These are phyloP conservation scores for Adela reaumurella DNA, from an alignment of 2,888 invertebrate species.

Conservation along the genomic window DNA sequence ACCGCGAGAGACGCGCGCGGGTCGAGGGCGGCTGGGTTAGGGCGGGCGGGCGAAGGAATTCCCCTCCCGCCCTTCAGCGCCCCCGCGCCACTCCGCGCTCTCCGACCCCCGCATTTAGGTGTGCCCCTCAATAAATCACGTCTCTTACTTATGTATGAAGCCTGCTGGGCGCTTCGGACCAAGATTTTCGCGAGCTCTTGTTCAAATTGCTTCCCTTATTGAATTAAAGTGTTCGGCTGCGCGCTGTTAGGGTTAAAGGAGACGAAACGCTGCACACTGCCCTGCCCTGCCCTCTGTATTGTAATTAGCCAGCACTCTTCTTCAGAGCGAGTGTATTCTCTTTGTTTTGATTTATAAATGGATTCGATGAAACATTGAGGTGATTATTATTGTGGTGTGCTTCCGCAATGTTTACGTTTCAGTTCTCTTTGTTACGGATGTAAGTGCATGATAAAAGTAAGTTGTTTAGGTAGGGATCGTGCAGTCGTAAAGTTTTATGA, in stretches of 20 bases:
- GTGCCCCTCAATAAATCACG: conserved; percentile 32
- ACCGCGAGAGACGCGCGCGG: no score
- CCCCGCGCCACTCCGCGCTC: neutral
- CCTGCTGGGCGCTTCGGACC: conserved; percentile 8
- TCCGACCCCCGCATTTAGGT: neutral
- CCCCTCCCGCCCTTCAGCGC: neutral
- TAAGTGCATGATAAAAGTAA: no score
- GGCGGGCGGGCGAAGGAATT: neutral
- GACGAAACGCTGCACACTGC: neutral
- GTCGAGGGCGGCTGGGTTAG: neutral
- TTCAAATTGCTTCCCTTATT: neutral
- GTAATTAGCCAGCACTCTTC: neutral
- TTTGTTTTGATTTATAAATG: no score
- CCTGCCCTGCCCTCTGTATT: neutral
- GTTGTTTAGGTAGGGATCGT: no score
- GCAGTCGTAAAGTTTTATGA: no score
- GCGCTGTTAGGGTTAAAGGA: neutral
- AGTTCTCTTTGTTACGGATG: no score
- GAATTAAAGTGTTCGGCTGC: neutral
- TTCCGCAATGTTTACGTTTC: no score
- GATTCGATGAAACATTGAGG: no score
- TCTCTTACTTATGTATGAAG: conserved; percentile 30
- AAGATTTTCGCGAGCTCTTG: neutral
- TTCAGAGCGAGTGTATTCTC: no score
- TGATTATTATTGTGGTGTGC: no score